Base-by-base conservation (phyloP, 2,797 vertebrate species). In the Sciurus carolinensis region DNA sequence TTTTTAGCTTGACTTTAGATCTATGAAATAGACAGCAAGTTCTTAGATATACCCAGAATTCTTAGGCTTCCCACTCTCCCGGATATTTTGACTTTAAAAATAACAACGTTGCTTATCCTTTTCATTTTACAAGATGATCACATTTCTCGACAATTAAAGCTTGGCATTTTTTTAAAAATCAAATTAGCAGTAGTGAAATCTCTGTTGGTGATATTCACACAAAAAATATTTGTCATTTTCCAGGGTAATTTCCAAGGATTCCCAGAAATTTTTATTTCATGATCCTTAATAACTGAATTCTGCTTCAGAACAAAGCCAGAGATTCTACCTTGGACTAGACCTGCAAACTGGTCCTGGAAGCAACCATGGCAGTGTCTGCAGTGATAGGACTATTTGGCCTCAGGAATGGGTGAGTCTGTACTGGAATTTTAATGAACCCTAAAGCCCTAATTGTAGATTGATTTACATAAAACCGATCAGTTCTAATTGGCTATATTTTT, bases 221-320 rank as follows among this genome's bases (percentile, higher is more conserved):
- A 26, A 54, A 90, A 87, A 82, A 72, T 6, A 59, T 14, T 79
- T 77, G 47, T 57, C 36, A n/a, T 36, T 94, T 96, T 94, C 69
- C 54, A 66, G 6, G 26, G n/a, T 57, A 50, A 76, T 12, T 73
- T 86, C 24, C 13, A 82, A 93, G 36, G n/a, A 69, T 36, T 44
- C 10, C 1, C 75, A 82, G 26, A 79, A 39, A 84, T 87, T 14
- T 81, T 39, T 72, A 17, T 66, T 85, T 91, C 30, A 54, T 85
- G 33, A n/a, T 88, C 1, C 12, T 69, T 90, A 73, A 22, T n/a
- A 95, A 57, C 47, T 82, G 22, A 85, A 77, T 30, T 64, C 5
- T 47, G 59, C 30, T 85, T 28, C 33, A 69, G 47, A 20, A 24
- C 26, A 86, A 54, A 67, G 52, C 14, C 10, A 39, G 81, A 44